A percentile compares a stretch with the other conserved stretches of the same genome.
phyloP scores from a whole-genome alignment of 2,113 vertebrate genomes.

The Rhabdornis inornatus region DNA sequence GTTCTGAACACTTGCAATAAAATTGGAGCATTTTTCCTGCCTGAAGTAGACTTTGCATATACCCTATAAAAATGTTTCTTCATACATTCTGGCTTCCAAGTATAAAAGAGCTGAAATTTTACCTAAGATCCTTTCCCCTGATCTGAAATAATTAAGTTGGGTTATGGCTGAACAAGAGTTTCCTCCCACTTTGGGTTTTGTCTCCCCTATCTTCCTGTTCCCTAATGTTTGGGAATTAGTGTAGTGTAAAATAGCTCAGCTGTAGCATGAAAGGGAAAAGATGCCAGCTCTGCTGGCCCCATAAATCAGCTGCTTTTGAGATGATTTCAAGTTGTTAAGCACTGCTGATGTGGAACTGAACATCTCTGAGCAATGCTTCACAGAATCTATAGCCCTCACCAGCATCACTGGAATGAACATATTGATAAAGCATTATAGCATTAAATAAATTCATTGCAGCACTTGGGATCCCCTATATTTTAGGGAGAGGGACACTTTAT shows the following conservation, averaged over 20 bases:
- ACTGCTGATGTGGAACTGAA: conserved; percentile 10
- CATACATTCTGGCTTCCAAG: background rate
- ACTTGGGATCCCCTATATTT: conserved; percentile 34
- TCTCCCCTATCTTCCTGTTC: background rate
- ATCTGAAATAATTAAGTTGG: background rate
- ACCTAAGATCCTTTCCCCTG: background rate
- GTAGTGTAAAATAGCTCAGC: conserved; percentile 9
- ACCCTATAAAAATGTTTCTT: background rate
- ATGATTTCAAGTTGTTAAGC: background rate
- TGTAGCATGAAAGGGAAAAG: background rate
- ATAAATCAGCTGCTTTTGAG: background rate
- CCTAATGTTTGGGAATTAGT: background rate
- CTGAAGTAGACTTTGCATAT: background rate
- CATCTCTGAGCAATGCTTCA: conserved; percentile 12
- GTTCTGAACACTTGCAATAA: background rate
- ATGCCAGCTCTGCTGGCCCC: background rate
- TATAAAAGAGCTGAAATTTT: background rate
- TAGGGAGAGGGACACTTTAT: conserved; percentile 38
- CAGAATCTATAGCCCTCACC: background rate
- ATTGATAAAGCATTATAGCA: conserved; percentile 60
- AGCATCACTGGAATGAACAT: background rate
- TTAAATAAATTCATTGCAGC: conserved; percentile 50
- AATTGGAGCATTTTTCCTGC: background rate
- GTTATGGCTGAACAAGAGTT: background rate
- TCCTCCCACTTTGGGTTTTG: background rate